phyloP scores from a whole-genome alignment of 1,140 invertebrate genomes.

The Pogonomyrmex californicus region DNA sequence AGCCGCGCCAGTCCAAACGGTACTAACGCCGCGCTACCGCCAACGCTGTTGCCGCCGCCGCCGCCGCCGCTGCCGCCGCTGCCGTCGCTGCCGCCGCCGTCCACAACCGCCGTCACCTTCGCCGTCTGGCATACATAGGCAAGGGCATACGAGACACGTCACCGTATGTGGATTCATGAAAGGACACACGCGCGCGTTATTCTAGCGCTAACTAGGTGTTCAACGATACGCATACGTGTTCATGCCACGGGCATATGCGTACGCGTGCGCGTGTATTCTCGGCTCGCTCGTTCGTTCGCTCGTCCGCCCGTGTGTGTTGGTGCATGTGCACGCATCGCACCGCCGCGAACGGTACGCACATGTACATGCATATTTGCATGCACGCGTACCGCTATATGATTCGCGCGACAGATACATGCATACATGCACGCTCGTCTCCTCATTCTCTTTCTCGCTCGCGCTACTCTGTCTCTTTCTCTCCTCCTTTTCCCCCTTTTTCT shows the following conservation, averaged over 20 bases:
- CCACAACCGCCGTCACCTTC: neutral
- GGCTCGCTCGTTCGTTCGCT: neutral
- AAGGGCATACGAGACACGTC: conserved; percentile 62
- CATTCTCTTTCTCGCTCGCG: conserved; percentile 20
- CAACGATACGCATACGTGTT: conserved; percentile 49
- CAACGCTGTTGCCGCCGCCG: neutral
- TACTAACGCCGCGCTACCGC: conserved; percentile 48
- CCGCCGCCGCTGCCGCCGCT: conserved; percentile 21
- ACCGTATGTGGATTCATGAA: conserved; percentile 58
- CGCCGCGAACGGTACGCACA: neutral
- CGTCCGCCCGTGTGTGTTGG: neutral
- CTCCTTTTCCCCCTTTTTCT: conserved; percentile 15
- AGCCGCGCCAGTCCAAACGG: conserved; percentile 78
- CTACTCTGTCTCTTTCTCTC: conserved; percentile 44
- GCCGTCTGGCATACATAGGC: conserved; percentile 59
- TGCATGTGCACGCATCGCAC: conserved; percentile 32
- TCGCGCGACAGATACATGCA: conserved; percentile 57
- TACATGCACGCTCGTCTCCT: conserved; percentile 36
- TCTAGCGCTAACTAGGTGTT: conserved; percentile 58
- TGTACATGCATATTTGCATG: conserved; percentile 16
- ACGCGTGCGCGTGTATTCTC: neutral
- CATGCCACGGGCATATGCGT: neutral
- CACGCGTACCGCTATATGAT: conserved; percentile 55
- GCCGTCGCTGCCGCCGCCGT: neutral
- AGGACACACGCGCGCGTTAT: conserved; percentile 38